Base-by-base conservation (phyloP, 37 sponge, comb jelly and placozoan species). In the Halisarca cf. caerulea region DNA sequence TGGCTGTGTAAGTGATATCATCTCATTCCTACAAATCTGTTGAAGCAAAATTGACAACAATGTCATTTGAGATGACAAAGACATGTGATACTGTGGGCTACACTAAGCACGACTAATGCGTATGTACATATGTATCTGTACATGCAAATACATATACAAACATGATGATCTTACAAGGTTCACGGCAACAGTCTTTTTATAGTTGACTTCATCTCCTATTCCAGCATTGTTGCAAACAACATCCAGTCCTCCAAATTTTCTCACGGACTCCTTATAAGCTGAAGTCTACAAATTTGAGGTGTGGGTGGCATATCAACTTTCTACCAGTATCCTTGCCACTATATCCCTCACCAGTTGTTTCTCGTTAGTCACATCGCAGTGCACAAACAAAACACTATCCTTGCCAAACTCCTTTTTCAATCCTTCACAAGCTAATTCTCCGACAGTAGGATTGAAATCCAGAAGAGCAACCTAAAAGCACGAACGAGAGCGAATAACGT, bases 151-250 rank as follows among this genome's bases (percentile, higher is more conserved):
- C n/a, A n/a, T n/a, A n/a, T n/a, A n/a, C n/a, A n/a, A n/a, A n/a
- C n/a, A n/a, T n/a, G n/a, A 82, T 42, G 4, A 2, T 20, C 89
- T 45, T 86, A 93, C 94, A 82, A 95, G 68, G 37, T 95, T 95
- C 0, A 92, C 47, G 17, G 62, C 88, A 3, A 95, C 0, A 59
- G 83, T 85, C 69, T 82, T 87, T 70, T 51, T 58, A 91, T 93
- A 95, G 64, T 90, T 53, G 36, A 42, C 25, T 43, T 91, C 92
- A 88, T 89, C 79, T 14, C 38, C 86, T 64, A 92, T 85, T 4
- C 96, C 96, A 64, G 96, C 96, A 89, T 95, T 95, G 80, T 95
- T 95, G 21, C 80, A 72, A 18, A 95, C 90, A 68, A 95, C 86
- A 55, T 95, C 93, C 23, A 93, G 34, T 5, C 80, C 40, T 20